Evolutionary conservation across 2,888 invertebrate species (phyloP).

Genomic region (Apotomis capreana): DNA sequence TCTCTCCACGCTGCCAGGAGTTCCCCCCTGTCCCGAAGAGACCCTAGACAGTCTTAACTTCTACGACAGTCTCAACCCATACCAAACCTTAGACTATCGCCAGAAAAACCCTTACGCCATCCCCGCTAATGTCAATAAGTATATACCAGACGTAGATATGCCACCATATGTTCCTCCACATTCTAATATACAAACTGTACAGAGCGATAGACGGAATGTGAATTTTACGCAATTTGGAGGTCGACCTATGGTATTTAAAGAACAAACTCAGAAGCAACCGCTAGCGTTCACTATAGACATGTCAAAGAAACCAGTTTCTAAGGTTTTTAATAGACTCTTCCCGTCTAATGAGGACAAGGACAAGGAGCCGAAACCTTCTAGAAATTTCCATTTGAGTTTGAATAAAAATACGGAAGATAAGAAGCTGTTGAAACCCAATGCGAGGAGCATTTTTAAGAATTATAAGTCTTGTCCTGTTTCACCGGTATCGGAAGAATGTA

Average conservation of each 20-base stretch:
- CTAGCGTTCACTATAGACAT: constrained; percentile 71
- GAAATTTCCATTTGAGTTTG: constrained; percentile 74
- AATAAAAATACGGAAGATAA: constrained; percentile 64
- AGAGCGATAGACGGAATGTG: constrained; percentile 56
- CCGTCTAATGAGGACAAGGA: constrained; percentile 62
- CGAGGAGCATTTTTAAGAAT: constrained; percentile 84
- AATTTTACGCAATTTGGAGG: constrained; percentile 59
- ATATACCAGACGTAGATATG: constrained; percentile 68
- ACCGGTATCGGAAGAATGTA: constrained; percentile 91
- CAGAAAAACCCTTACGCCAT: constrained; percentile 81
- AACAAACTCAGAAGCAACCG: constrained; percentile 61
- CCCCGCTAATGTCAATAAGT: constrained; percentile 76
- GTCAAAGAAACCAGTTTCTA: constrained; percentile 66
- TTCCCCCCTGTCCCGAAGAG: constrained; percentile 63
- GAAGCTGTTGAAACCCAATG: constrained; percentile 67
- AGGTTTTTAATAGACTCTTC: constrained; percentile 76
- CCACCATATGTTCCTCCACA: constrained; percentile 77
- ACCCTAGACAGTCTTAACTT: constrained; percentile 71
- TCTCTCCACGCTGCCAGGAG: constrained; percentile 72
- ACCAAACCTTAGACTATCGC: constrained; percentile 70
- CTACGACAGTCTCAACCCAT: constrained; percentile 62
- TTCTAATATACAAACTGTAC: constrained; percentile 57
- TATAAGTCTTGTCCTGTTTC: constrained; percentile 92
- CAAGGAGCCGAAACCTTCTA: constrained; percentile 59
- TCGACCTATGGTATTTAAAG: constrained; percentile 69